Conservation (phyloP, 2,113 vertebrate species). For the Nesogale talazaci region DNA sequence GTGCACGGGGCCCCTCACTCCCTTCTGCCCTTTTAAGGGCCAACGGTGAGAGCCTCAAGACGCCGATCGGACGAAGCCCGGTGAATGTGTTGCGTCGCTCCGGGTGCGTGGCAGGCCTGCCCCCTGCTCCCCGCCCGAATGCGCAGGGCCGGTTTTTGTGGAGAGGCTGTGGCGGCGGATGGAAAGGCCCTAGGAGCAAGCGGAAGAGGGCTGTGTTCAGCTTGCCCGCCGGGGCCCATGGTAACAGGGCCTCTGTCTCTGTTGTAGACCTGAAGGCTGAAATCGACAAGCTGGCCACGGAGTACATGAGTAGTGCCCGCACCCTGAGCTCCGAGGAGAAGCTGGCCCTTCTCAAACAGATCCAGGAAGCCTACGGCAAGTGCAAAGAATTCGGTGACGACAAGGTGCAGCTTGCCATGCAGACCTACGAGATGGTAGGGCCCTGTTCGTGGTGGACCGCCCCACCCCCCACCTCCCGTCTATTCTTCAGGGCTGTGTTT, state of each 20-base stretch:
- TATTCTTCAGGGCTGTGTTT: constrained; percentile 14
- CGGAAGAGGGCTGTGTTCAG: constrained; percentile 45
- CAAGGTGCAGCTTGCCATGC: constrained; percentile 99
- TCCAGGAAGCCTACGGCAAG: constrained; percentile 97
- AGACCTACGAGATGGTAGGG: constrained; percentile 98
- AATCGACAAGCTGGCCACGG: constrained; percentile 95
- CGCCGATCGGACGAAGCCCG: too few relatives aligned
- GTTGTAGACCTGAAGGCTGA: constrained; percentile 95
- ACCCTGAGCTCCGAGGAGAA: constrained; percentile 95
- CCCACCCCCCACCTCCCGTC: constrained; percentile 35
- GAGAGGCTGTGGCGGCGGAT: constrained; percentile 13
- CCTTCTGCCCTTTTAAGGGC: neutral
- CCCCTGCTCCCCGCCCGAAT: constrained; percentile 8
- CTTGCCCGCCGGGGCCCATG: constrained; percentile 20
- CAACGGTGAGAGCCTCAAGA: neutral
- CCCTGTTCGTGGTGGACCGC: constrained; percentile 9
- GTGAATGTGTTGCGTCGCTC: constrained; percentile 11
- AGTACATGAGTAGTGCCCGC: constrained; percentile 94
- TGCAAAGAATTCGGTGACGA: constrained; percentile 99
- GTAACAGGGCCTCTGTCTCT: constrained; percentile 66
- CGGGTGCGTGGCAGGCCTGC: neutral
- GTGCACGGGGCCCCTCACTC: neutral
- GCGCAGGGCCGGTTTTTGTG: neutral
- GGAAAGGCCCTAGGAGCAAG: constrained; percentile 53
- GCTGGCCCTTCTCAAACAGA: constrained; percentile 95